phyloP scores from a whole-genome alignment of 2,113 vertebrate species.

The Centropus unirufus region DNA sequence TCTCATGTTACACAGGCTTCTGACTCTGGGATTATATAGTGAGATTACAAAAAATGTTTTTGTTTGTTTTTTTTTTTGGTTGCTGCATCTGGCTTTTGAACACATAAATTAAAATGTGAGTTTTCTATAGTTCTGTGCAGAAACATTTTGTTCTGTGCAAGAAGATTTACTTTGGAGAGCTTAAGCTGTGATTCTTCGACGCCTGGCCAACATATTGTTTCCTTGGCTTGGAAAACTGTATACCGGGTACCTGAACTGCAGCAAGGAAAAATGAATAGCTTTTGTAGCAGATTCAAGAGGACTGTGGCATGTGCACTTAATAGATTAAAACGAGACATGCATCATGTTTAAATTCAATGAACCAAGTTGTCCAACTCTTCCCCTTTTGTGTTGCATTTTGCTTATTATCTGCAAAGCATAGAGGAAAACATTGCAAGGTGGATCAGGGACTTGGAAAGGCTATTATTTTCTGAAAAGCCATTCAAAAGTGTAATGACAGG shows the following conservation, averaged over 20 bases:
- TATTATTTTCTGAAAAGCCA: not conserved
- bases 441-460: not conserved
- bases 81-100: not conserved
- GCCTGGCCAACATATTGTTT: not conserved
- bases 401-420: not conserved
- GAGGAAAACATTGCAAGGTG: not conserved
- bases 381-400: not conserved
- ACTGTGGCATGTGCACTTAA: not conserved
- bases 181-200: not conserved
- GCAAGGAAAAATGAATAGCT: not conserved
- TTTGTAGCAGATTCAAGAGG: not conserved
- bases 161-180: not conserved
- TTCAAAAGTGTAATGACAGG: not conserved
- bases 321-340: not conserved
- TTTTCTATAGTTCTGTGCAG: not conserved
- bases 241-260: not conserved
- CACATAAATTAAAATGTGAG: not conserved
- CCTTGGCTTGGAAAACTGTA: not conserved
- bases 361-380: not conserved
- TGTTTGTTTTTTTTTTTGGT: not conserved
- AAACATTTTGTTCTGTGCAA: not conserved
- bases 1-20: accelerated
- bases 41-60: not conserved
- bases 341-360: not conserved
- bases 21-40: not conserved